Evolutionary conservation across 2,888 invertebrate species (phyloP).

Genomic region (Ectobius pallidus): DNA sequence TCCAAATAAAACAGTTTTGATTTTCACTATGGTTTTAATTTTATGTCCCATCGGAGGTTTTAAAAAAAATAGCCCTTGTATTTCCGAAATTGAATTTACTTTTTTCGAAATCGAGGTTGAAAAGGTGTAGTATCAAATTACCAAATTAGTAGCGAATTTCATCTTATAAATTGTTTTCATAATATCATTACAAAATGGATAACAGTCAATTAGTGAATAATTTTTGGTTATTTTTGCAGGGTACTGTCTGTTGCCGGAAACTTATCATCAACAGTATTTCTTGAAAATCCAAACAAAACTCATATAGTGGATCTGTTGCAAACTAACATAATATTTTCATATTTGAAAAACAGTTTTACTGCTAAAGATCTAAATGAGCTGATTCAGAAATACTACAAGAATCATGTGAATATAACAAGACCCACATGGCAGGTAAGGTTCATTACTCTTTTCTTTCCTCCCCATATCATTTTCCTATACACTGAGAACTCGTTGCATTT

Average conservation of each 20-base stretch:
- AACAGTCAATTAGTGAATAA: too few relatives aligned
- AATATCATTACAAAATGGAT: too few relatives aligned
- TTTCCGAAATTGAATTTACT: too few relatives aligned
- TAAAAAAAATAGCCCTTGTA: too few relatives aligned
- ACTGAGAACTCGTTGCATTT: too few relatives aligned
- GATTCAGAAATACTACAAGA: slow-evolving; percentile 26
- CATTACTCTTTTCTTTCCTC: not conserved
- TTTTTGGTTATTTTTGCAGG: slow-evolving; percentile 46
- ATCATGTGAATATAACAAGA: slow-evolving; percentile 51
- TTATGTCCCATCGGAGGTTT: too few relatives aligned
- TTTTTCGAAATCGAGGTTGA: too few relatives aligned
- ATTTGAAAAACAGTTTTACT: slow-evolving; percentile 43
- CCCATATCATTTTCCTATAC: not conserved
- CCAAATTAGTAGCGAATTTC: too few relatives aligned
- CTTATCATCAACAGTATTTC: slow-evolving; percentile 48
- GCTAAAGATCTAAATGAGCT: slow-evolving; percentile 42
- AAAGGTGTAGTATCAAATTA: too few relatives aligned
- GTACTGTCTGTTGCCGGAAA: slow-evolving; percentile 51
- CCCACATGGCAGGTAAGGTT: slow-evolving; percentile 59
- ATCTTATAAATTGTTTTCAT: too few relatives aligned
- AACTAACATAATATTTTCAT: slow-evolving; percentile 43
- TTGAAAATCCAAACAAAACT: slow-evolving; percentile 48
- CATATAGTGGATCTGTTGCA: slow-evolving; percentile 39
- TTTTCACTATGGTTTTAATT: too few relatives aligned
- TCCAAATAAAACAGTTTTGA: too few relatives aligned